These are phyloP conservation scores for Lithobates pipiens DNA, from an alignment of 2,797 vertebrate species.

Conservation along the genomic window DNA sequence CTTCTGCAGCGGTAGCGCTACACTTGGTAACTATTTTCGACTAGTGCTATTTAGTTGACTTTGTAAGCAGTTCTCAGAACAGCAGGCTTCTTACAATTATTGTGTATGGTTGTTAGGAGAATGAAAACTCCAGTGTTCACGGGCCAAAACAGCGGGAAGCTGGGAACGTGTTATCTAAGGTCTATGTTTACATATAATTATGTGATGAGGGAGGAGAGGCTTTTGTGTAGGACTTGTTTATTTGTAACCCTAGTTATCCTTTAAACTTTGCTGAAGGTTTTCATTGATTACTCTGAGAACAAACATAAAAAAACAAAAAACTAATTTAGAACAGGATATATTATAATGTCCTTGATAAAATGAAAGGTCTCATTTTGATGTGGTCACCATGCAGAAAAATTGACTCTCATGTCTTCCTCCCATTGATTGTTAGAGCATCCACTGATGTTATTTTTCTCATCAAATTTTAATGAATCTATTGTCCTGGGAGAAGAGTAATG, in stretches of 20 bases:
- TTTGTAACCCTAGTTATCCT: not conserved
- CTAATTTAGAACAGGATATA: not conserved
- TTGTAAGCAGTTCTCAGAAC: too few species aligned
- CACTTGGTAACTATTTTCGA: too few species aligned
- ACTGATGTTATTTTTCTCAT: conserved; percentile 43
- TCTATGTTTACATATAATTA: too few species aligned
- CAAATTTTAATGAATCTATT: conserved; percentile 29
- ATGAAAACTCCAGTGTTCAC: too few species aligned
- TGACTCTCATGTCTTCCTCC: conserved; percentile 22
- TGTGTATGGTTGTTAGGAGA: too few species aligned
- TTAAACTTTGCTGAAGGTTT: not conserved
- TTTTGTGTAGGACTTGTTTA: not conserved
- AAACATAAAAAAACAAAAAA: not conserved
- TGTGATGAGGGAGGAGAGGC: too few species aligned
- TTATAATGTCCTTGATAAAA: not conserved
- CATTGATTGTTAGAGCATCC: conserved; percentile 37
- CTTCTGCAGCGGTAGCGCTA: too few species aligned
- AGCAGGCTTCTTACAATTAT: too few species aligned
- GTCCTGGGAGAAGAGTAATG: conserved; percentile 36
- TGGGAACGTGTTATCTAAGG: too few species aligned
- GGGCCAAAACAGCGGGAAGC: too few species aligned
- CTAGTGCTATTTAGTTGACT: too few species aligned
- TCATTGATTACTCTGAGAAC: not conserved
- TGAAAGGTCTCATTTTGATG: not conserved
- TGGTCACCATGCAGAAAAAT: conserved; percentile 13